phyloP scores from a whole-genome alignment of 2,888 invertebrate species.

The Cephonodes hylas region DNA sequence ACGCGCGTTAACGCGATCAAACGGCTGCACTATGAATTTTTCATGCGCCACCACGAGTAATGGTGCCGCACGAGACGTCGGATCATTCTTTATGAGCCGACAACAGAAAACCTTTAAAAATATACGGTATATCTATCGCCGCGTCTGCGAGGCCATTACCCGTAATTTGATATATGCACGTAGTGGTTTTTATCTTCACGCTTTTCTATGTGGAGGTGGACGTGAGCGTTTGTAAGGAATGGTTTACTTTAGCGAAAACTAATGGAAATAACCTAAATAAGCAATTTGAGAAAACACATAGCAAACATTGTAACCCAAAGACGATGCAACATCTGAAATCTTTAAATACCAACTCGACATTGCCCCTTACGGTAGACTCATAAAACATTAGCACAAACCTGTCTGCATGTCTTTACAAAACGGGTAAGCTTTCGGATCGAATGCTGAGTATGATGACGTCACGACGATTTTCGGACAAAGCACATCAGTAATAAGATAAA shows the following conservation, averaged over 20 bases:
- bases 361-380: no score
- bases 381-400: background rate
- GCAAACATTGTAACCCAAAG: no score
- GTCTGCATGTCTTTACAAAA: background rate
- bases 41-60: constrained; percentile 74
- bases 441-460: constrained; percentile 29
- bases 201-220: background rate
- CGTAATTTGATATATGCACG: constrained; percentile 4
- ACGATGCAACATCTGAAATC: no score
- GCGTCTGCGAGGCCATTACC: constrained; percentile 12
- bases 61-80: constrained; percentile 69
- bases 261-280: no score
- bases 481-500: constrained; percentile 73
- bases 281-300: no score
- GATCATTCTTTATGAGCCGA: constrained; percentile 80
- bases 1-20: constrained; percentile 66
- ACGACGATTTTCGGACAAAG: constrained; percentile 37
- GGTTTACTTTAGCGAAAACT: no score
- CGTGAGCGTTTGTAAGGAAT: no score
- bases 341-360: no score
- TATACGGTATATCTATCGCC: constrained; percentile 56
- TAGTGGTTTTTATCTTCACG: background rate
- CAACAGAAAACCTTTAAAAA: constrained; percentile 68
- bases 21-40: constrained; percentile 73
- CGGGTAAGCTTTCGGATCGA: background rate